phyloP scores from a whole-genome alignment of 64 coral and sea anemone species.

The Montipora foliosa region DNA sequence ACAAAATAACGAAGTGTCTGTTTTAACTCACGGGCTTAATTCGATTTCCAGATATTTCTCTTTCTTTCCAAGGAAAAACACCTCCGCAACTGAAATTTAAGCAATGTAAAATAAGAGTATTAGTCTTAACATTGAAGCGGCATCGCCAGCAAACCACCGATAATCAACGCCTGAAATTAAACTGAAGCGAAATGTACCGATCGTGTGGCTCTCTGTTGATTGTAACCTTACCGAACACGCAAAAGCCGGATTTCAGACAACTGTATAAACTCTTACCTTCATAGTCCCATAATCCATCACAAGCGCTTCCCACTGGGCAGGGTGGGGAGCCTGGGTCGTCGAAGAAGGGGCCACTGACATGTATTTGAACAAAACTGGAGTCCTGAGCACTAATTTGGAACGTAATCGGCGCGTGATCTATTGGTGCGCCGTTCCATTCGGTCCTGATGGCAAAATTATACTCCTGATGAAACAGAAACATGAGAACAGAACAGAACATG shows the following conservation, averaged over 20 bases:
- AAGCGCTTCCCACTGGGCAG: slow-evolving; percentile 66
- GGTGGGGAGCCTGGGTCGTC: slow-evolving; percentile 77
- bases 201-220: no score
- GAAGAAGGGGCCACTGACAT: slow-evolving; percentile 81
- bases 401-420: slow-evolving; percentile 68
- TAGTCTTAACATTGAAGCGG: not conserved
- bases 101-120: not conserved
- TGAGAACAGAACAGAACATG: not conserved
- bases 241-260: no score
- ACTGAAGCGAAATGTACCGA: no score
- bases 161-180: no score
- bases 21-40: slow-evolving; percentile 77
- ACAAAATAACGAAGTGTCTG: no score
- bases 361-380: slow-evolving; percentile 51
- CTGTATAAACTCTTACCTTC: slow-evolving; percentile 61
- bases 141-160: no score
- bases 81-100: slow-evolving; percentile 78
- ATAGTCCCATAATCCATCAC: slow-evolving; percentile 81
- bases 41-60: slow-evolving; percentile 92
- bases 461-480: slow-evolving; percentile 35
- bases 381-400: slow-evolving; percentile 81
- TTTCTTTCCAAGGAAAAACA: slow-evolving; percentile 90
- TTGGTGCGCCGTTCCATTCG: slow-evolving; percentile 77
- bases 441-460: slow-evolving; percentile 74
- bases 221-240: no score